phyloP scores from a whole-genome alignment of 2,113 vertebrate species.

The Brachionichthys hirsutus region DNA sequence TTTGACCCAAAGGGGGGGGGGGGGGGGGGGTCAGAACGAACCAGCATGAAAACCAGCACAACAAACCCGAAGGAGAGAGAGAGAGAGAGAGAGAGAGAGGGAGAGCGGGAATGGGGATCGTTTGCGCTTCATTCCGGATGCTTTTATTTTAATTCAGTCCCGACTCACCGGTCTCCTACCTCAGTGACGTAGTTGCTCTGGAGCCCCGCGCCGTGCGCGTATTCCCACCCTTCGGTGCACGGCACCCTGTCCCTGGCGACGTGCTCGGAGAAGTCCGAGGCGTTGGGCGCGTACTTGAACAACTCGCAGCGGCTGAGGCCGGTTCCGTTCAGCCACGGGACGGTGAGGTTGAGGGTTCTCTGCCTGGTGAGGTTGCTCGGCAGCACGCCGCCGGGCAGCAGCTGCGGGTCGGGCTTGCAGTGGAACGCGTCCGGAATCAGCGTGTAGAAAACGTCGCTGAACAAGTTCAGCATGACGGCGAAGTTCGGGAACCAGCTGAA shows the following conservation, averaged over 20 bases:
- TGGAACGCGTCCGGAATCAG: slow-evolving; percentile 74
- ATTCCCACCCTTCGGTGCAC: slow-evolving; percentile 83
- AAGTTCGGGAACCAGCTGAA: slow-evolving; percentile 81
- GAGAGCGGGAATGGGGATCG: no score
- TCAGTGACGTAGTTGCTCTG: slow-evolving; percentile 80
- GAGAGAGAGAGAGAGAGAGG: no score
- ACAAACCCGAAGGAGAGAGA: no score
- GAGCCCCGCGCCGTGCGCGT: slow-evolving; percentile 74
- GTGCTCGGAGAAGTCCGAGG: slow-evolving; percentile 39
- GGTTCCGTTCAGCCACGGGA: slow-evolving; percentile 71
- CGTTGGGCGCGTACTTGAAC: slow-evolving; percentile 70
- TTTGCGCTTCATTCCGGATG: no score
- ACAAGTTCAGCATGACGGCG: slow-evolving; percentile 76
- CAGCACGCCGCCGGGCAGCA: slow-evolving; percentile 73
- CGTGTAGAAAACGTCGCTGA: slow-evolving; percentile 75
- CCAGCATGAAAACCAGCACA: no score
- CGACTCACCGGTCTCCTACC: slow-evolving; percentile 64
- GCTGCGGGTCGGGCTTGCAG: slow-evolving; percentile 75
- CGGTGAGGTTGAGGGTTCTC: slow-evolving; percentile 72
- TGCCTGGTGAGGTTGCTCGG: slow-evolving; percentile 68
- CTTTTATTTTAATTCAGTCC: neutral
- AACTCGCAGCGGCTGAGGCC: slow-evolving; percentile 75
- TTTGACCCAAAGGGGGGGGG: no score
- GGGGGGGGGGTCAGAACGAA: no score
- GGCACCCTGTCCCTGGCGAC: slow-evolving; percentile 56